Evolutionary conservation across 2,113 vertebrate genomes (phyloP).

Genomic region (Cryptotis parvus): DNA sequence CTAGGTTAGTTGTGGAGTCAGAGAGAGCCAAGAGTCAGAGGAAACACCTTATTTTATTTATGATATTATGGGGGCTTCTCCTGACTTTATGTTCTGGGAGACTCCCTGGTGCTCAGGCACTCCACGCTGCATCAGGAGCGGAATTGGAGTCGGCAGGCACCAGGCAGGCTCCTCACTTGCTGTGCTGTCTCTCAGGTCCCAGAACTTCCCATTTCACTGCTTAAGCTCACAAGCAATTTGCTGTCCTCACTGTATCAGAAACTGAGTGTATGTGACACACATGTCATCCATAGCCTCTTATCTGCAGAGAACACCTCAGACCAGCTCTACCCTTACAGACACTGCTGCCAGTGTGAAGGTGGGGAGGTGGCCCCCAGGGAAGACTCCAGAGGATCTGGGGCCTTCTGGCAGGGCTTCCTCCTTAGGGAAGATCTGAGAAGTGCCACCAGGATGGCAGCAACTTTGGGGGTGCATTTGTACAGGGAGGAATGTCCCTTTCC

Average conservation of each 20-base stretch:
- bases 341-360: fast-evolving
- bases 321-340: neutral
- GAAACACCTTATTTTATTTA: no score
- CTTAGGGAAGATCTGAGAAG: neutral
- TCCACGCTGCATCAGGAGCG: no score
- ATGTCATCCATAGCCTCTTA: fast-evolving
- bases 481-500: neutral
- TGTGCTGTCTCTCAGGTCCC: neutral
- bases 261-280: no score
- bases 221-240: neutral
- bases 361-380: neutral
- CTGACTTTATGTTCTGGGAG: no score
- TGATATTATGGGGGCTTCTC: no score
- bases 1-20: no score
- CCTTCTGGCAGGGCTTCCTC: fast-evolving
- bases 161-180: neutral
- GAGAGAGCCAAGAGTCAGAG: no score
- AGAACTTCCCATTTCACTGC: neutral
- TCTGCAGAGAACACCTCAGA: neutral
- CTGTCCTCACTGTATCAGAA: neutral
- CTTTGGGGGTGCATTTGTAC: neutral
- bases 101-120: no score
- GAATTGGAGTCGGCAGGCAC: no score
- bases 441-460: neutral
- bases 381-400: no score